Evolutionary conservation across 2,797 vertebrate genomes (phyloP).

Genomic region (Gallirallus australis): DNA sequence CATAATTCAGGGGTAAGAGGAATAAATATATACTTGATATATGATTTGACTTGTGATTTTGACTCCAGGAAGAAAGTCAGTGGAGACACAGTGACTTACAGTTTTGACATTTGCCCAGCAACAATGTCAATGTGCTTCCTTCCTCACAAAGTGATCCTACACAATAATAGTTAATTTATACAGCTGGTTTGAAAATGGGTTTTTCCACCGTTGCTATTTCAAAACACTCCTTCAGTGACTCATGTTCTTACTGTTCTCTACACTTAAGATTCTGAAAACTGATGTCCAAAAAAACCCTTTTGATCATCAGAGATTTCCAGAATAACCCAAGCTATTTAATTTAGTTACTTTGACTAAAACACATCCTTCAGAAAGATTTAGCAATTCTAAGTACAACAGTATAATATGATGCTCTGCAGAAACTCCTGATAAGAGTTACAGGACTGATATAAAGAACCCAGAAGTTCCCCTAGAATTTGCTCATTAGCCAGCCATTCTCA

Average conservation of each 20-base stretch:
- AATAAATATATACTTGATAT: not conserved
- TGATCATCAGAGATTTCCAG: not conserved
- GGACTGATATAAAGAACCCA: not conserved
- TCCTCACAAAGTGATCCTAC: not conserved
- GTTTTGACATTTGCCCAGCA: conserved; percentile 33
- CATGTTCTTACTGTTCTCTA: conserved; percentile 1
- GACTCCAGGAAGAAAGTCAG: not conserved
- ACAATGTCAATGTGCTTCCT: not conserved
- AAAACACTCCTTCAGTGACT: conserved; percentile 31
- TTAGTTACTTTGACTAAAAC: not conserved
- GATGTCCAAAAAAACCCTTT: not conserved
- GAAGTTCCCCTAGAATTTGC: not conserved
- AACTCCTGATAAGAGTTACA: not conserved
- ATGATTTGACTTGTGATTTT: not conserved
- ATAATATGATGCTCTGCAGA: not conserved
- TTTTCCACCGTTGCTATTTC: conserved; percentile 33
- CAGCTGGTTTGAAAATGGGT: not conserved
- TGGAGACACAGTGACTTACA: not conserved
- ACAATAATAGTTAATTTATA: conserved; percentile 38
- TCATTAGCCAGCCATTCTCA: not conserved
- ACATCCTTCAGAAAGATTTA: not conserved
- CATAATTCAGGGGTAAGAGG: not conserved
- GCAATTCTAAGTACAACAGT: not conserved
- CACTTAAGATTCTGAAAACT: not conserved
- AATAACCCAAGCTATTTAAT: not conserved